These are phyloP conservation scores for Philotrypesis tridentata DNA, from an alignment of 1,140 invertebrate species.

Conservation along the genomic window DNA sequence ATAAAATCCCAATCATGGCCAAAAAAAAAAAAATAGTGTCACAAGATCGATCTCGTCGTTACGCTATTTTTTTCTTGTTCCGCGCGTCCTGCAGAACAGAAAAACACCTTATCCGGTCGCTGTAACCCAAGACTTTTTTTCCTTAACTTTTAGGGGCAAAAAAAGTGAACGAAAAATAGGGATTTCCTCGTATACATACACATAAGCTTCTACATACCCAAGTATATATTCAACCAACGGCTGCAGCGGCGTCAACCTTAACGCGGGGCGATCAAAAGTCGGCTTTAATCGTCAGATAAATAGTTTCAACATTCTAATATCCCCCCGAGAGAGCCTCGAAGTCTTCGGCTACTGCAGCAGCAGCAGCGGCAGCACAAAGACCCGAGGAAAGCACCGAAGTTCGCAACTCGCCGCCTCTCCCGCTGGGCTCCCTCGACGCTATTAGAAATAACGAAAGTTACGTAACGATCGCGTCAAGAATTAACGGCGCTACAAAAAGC, in stretches of 20 bases:
- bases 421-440: neutral
- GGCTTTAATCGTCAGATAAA: neutral
- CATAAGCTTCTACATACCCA: too few species aligned
- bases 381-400: neutral
- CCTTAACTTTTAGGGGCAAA: too few species aligned
- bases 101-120: too few species aligned
- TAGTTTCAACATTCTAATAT: neutral
- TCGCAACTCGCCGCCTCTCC: neutral
- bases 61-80: too few species aligned
- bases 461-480: neutral
- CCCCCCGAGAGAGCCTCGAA: neutral
- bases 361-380: neutral
- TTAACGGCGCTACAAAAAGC: constrained; percentile 2
- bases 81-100: too few species aligned
- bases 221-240: too few species aligned
- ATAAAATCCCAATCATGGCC: too few species aligned
- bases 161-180: too few species aligned
- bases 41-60: too few species aligned
- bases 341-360: neutral
- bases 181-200: neutral
- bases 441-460: constrained; percentile 22
- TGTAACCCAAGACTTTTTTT: too few species aligned
- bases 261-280: neutral
- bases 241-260: too few species aligned
- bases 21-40: too few species aligned